phyloP scores from a whole-genome alignment of 2,888 invertebrate species.

The Myopa testacea region DNA sequence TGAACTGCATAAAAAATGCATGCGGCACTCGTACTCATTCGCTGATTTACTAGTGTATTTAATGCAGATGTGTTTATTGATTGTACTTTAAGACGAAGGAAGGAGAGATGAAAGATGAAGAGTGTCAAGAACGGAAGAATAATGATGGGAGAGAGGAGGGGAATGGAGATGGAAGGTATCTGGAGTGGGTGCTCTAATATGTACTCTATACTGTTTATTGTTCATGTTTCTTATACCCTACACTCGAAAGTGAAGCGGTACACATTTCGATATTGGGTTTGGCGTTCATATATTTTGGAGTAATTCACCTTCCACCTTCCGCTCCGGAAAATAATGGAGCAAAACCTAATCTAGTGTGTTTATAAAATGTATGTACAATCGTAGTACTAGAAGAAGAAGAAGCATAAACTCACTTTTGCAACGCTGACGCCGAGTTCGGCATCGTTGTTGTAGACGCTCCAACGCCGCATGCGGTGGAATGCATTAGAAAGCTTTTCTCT shows the following conservation, averaged over 20 bases:
- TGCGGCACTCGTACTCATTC: neutral
- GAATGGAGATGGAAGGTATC: neutral
- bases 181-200: too few relatives aligned
- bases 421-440: conserved; percentile 47
- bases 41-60: neutral
- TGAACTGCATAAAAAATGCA: neutral
- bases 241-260: too few relatives aligned
- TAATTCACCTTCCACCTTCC: too few relatives aligned
- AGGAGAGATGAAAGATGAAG: neutral
- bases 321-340: too few relatives aligned
- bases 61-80: too few relatives aligned
- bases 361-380: too few relatives aligned
- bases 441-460: conserved; percentile 54
- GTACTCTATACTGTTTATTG: too few relatives aligned
- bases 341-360: too few relatives aligned
- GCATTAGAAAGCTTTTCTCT: conserved; percentile 54
- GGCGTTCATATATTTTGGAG: too few relatives aligned
- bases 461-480: conserved; percentile 64
- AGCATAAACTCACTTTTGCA: conserved; percentile 56
- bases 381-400: neutral
- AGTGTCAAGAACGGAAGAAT: neutral
- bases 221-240: too few relatives aligned
- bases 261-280: too few relatives aligned
- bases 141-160: neutral
- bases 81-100: too few relatives aligned